A percentile compares a stretch with the other conserved stretches of the same genome.
phyloP scores from a whole-genome alignment of 2,888 invertebrate genomes.

The Hybos culiciformis region DNA sequence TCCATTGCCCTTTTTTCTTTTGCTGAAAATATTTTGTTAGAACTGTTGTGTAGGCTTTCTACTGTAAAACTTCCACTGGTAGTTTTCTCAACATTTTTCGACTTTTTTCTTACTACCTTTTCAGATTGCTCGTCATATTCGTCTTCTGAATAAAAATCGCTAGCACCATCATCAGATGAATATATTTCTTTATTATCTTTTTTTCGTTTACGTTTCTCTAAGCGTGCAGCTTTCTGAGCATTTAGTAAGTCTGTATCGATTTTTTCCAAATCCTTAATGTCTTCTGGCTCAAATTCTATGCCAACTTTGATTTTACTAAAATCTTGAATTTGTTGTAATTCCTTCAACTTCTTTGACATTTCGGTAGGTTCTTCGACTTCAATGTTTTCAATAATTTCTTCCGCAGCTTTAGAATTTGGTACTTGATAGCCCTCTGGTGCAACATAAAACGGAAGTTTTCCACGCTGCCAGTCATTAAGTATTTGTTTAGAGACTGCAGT shows the following conservation, averaged over 20 bases:
- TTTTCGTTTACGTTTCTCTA: constrained; percentile 24
- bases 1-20: constrained; percentile 64
- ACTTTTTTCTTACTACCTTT: constrained; percentile 28
- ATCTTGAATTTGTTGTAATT: constrained; percentile 51
- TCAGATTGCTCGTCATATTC: constrained; percentile 40
- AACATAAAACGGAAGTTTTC: constrained; percentile 90
- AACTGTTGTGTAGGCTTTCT: constrained; percentile 19
- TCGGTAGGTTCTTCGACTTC: constrained; percentile 32
- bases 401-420: constrained; percentile 41
- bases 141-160: constrained; percentile 54
- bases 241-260: constrained; percentile 46
- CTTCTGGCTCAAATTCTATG: constrained; percentile 49
- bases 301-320: constrained; percentile 68
- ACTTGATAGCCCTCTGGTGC: constrained; percentile 70
- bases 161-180: constrained; percentile 48
- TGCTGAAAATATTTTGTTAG: constrained; percentile 49
- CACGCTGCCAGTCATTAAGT: constrained; percentile 97
- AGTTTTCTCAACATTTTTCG: constrained; percentile 35
- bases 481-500: constrained; percentile 83
- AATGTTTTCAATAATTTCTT: constrained; percentile 19
- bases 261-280: constrained; percentile 35
- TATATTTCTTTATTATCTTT: constrained; percentile 33
- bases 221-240: constrained; percentile 33
- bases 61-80: constrained; percentile 43
- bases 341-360: constrained; percentile 35